Evolutionary conservation across 2,113 vertebrate genomes (phyloP), one percentile per base, ranked within the genome.

Genomic region (Oreochromis spilurus): DNA sequence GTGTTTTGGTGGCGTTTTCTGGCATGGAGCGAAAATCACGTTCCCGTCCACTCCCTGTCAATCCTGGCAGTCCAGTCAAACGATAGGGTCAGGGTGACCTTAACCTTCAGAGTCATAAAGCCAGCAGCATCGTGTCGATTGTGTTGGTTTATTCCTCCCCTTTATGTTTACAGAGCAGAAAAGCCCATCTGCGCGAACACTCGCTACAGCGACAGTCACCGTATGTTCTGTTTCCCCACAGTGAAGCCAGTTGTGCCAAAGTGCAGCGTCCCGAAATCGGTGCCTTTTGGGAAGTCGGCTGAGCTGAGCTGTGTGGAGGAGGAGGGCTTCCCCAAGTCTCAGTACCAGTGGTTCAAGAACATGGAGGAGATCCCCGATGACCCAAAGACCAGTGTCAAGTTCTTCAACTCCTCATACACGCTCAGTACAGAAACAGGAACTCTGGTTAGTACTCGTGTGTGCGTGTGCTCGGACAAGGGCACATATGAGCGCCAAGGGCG

Each of bases 321-420:
- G 0, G 98, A 99, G 90, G 99, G 98, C 5, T 97, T 96, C 92
- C 99, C 99, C 0, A 97, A 96, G 62, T 97, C 99, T 3, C 95
- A 96, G 4, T 99, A 99, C 95, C 97, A 97, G 93, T 99, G 99
- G 99, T 99, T 99, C 93, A 98, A 97, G 89, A 97, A 98, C 82
- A 93, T 94, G 0, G 96, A 98, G 5, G 96, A 97, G 4, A 88
- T 99, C 17, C 97, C 98, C 0, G 90, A 95, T 0, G 97, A 99
- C 84, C 96, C 96, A 1, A 98, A 97, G 92, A 93, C 95, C 79
- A 98, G 95, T 85, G 86, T 88, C 70, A 97, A 96, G 70, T 96
- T 97, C 90, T 94, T 96, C 65, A 99, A 99, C 89, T 99, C 98
- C 24, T 97, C 98, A 1, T 99, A 99, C 90, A 94, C 89, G 13